A percentile compares a stretch with the other conserved stretches of the same genome.
These are phyloP conservation scores for Bilobella aurantiaca DNA, from an alignment of 1,140 invertebrate genomes.

Conservation along the genomic window DNA sequence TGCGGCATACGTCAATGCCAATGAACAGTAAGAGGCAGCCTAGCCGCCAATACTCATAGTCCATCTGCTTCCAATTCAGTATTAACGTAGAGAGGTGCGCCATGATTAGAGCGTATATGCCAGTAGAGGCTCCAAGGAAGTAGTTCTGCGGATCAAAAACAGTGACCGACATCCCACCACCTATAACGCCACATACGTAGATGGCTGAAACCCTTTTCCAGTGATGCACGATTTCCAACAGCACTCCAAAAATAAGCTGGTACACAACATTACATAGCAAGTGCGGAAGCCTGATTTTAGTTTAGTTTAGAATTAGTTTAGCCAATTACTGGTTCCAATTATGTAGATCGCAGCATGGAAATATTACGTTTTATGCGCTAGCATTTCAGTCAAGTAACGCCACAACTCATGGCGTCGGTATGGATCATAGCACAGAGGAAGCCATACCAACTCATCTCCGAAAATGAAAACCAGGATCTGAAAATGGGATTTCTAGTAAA, in stretches of 20 bases:
- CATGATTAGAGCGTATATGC: slow-evolving; percentile 14
- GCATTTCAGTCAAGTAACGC: slow-evolving; percentile 17
- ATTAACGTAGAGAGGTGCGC: slow-evolving; percentile 20
- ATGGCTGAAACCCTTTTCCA: slow-evolving; percentile 18
- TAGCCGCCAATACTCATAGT: slow-evolving; percentile 8
- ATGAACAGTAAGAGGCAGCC: slow-evolving; percentile 11
- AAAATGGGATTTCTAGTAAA: not conserved
- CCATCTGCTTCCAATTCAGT: slow-evolving; percentile 25
- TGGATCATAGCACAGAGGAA: slow-evolving; percentile 12
- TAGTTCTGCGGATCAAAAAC: slow-evolving; percentile 11
- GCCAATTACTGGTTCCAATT: no score
- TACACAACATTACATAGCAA: slow-evolving; percentile 9
- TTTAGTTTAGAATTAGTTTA: slow-evolving; percentile 3
- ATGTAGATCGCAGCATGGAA: not conserved
- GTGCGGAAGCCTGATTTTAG: not conserved
- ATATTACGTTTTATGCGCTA: slow-evolving; percentile 6
- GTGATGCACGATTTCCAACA: slow-evolving; percentile 19
- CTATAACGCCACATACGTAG: slow-evolving; percentile 9
- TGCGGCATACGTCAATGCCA: slow-evolving; percentile 6
- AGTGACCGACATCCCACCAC: slow-evolving; percentile 10
- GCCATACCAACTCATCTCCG: not conserved
- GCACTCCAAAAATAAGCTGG: slow-evolving; percentile 18
- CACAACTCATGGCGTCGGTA: slow-evolving; percentile 18
- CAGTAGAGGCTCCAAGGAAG: slow-evolving; percentile 17
- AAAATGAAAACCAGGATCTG: not conserved